These are phyloP conservation scores for Lagorchestes hirsutus DNA, from an alignment of 2,797 vertebrate genomes.

Conservation along the genomic window DNA sequence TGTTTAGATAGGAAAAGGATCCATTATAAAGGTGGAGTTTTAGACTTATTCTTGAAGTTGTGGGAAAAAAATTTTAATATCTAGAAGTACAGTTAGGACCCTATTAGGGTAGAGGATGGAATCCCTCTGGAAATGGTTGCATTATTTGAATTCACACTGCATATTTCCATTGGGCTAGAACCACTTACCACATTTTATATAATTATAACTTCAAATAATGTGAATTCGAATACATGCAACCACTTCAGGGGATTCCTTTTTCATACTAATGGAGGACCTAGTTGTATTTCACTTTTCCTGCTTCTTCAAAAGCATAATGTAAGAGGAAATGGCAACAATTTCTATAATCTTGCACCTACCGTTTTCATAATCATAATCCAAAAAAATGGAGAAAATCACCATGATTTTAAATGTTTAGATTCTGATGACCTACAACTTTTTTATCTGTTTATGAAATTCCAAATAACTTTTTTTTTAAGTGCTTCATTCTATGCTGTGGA, in stretches of 20 bases:
- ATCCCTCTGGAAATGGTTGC: neutral
- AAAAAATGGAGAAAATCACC: neutral
- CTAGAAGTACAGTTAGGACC: neutral
- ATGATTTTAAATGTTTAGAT: neutral
- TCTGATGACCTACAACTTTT: neutral
- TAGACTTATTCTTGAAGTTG: neutral
- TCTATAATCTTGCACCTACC: neutral
- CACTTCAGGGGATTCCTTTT: neutral
- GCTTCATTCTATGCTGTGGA: neutral
- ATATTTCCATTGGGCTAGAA: neutral
- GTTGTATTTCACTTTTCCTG: neutral
- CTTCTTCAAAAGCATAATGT: neutral
- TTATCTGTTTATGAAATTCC: neutral
- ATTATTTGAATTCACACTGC: neutral
- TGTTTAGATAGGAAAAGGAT: neutral
- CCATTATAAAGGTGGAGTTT: neutral
- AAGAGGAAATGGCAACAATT: neutral
- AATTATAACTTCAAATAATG: neutral
- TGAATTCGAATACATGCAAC: neutral
- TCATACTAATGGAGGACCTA: neutral
- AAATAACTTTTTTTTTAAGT: neutral
- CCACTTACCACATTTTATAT: neutral
- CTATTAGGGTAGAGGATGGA: neutral
- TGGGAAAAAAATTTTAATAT: neutral
- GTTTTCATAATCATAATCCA: neutral